Conservation (phyloP, 2,797 vertebrate species). For the Leuciscus waleckii region DNA sequence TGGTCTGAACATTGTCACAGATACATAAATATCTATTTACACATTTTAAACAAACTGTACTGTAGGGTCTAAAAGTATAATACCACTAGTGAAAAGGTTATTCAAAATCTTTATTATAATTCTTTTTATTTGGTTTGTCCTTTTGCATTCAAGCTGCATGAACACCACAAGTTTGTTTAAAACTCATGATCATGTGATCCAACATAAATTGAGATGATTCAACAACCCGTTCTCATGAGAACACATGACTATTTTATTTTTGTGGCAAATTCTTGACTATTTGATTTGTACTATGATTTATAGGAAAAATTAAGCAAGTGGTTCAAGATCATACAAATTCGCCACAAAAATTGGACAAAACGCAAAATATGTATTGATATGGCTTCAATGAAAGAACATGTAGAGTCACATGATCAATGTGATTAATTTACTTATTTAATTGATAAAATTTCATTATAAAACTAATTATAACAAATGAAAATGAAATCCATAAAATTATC, state of each 20-base stretch:
- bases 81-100: no score
- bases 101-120: background rate
- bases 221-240: background rate
- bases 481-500: background rate
- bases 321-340: background rate
- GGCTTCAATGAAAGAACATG: background rate
- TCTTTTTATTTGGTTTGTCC: background rate
- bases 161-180: background rate
- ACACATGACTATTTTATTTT: background rate
- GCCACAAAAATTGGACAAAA: background rate
- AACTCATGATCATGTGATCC: background rate
- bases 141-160: background rate
- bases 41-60: background rate
- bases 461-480: background rate
- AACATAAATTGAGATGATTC: background rate
- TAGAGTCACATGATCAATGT: background rate
- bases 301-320: background rate
- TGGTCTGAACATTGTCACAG: background rate
- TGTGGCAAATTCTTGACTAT: background rate
- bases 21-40: background rate
- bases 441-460: background rate
- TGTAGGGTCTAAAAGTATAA: background rate
- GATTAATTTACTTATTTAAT: background rate
- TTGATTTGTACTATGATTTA: background rate
- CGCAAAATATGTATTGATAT: background rate